A percentile compares a stretch with the other conserved stretches of the same genome.
Evolutionary conservation across 2,113 vertebrate genomes (phyloP).

Genomic region (Lycaon pictus): DNA sequence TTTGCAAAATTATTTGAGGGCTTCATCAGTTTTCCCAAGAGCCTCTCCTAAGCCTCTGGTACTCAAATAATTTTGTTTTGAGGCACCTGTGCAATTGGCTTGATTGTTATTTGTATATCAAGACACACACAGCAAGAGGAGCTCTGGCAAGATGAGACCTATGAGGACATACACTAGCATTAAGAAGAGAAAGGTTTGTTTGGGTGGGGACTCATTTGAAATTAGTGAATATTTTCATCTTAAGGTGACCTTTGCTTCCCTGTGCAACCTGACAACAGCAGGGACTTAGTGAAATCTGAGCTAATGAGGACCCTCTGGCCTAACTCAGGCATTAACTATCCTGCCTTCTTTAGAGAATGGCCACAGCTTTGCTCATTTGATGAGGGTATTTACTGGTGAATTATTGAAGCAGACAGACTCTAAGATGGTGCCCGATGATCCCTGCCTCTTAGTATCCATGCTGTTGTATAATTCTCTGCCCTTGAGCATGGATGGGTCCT

Average conservation of each 20-base stretch:
- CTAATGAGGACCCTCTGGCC: background rate
- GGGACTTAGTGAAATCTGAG: background rate
- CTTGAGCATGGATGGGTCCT: background rate
- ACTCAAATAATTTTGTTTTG: conserved; percentile 47
- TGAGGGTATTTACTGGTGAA: background rate
- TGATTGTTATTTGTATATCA: conserved; percentile 37
- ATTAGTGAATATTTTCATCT: conserved; percentile 56
- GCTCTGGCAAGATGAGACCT: background rate
- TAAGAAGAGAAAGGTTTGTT: conserved; percentile 26
- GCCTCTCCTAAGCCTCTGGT: conserved; percentile 30
- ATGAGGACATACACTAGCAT: background rate
- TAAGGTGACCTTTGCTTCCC: conserved; percentile 57
- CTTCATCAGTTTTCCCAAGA: conserved; percentile 41
- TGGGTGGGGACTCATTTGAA: background rate
- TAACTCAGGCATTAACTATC: background rate
- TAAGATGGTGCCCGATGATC: background rate
- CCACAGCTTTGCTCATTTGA: background rate
- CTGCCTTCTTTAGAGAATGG: background rate
- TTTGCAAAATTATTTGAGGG: conserved; percentile 16
- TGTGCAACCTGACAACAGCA: background rate
- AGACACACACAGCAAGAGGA: background rate
- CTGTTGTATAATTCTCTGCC: background rate
- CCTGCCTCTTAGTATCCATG: background rate
- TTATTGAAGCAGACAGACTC: background rate
- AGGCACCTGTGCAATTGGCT: conserved; percentile 24